Evolutionary conservation across 2,113 vertebrate genomes (phyloP).

Genomic region (Columba janthina): DNA sequence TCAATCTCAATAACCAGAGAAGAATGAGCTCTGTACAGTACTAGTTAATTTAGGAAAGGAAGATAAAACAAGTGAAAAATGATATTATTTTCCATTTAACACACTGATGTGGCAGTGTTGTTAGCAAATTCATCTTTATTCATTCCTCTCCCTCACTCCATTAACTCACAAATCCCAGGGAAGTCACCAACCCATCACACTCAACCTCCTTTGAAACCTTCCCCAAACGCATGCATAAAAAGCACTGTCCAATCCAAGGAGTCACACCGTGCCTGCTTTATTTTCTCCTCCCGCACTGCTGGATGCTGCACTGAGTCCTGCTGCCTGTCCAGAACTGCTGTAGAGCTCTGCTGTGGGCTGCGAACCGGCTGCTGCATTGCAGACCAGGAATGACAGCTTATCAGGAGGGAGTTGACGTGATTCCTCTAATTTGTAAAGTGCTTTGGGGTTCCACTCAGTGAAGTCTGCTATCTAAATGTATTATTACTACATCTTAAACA

Average conservation of each 20-base stretch:
- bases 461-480: not conserved
- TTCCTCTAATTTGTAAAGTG: conserved; percentile 36
- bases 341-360: not conserved
- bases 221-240: not conserved
- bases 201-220: not conserved
- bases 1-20: not conserved
- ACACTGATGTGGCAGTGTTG: not conserved
- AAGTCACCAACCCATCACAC: not conserved
- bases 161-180: conserved; percentile 3
- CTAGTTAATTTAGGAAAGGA: conserved; percentile 14
- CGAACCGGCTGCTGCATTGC: not conserved
- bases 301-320: not conserved
- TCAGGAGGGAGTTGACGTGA: not conserved
- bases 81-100: not conserved
- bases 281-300: not conserved
- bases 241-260: not conserved
- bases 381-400: not conserved
- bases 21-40: not conserved
- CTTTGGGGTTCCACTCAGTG: not conserved
- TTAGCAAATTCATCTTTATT: not conserved
- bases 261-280: not conserved
- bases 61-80: not conserved
- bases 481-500: not conserved
- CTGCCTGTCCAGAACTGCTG: not conserved
- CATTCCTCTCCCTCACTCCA: not conserved